Conservation (phyloP, 2,888 invertebrate genomes). For the Cantharis lateralis region DNA sequence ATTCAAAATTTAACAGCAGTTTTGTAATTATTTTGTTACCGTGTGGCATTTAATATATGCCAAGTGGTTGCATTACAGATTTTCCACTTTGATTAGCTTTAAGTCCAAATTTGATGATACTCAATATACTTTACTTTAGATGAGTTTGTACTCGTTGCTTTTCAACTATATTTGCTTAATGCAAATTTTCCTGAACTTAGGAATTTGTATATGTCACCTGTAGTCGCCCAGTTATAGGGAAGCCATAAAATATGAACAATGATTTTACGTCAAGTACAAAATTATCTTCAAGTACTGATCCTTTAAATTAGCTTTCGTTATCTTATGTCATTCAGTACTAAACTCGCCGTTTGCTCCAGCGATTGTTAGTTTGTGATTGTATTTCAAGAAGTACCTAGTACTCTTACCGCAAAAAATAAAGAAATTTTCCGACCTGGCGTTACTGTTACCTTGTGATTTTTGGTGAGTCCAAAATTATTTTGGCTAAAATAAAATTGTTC, state of each 20-base stretch:
- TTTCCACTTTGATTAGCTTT: neutral
- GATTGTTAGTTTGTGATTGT: constrained; percentile 16
- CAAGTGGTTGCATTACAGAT: neutral
- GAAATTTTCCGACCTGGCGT: constrained; percentile 20
- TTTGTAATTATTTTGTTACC: neutral
- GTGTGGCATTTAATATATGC: neutral
- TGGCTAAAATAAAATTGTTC: neutral
- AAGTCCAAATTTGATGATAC: neutral
- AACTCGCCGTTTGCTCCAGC: constrained; percentile 14
- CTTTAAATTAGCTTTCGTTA: constrained; percentile 20
- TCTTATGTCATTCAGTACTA: constrained; percentile 15
- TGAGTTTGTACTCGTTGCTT: neutral
- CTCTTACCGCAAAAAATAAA: neutral
- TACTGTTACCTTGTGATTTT: constrained; percentile 8
- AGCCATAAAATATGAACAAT: constrained; percentile 11
- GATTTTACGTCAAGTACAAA: constrained; percentile 19
- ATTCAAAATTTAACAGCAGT: neutral
- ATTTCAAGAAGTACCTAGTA: constrained; percentile 8
- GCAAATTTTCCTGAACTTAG: neutral
- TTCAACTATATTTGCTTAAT: neutral
- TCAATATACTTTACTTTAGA: neutral
- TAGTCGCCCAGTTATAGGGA: constrained; percentile 6
- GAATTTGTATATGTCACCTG: neutral
- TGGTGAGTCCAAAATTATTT: constrained; percentile 5
- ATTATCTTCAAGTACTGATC: constrained; percentile 25